These are phyloP conservation scores for Palythoa grandiflora DNA, from an alignment of 92 coral and sea anemone genomes.

Conservation along the genomic window DNA sequence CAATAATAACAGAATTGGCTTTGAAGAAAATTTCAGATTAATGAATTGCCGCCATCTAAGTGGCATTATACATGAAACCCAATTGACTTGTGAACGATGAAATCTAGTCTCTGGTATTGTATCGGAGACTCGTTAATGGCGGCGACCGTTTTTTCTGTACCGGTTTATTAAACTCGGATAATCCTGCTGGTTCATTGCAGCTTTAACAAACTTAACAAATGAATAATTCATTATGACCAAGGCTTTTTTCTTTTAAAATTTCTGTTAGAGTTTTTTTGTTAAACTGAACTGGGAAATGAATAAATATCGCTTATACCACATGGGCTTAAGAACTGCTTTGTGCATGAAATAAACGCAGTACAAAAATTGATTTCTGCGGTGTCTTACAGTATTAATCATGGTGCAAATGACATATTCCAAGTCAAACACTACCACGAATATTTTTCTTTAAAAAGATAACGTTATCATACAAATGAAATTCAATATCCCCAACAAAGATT, in stretches of 20 bases:
- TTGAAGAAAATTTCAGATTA: too few species aligned
- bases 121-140: too few species aligned
- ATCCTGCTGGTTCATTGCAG: background rate
- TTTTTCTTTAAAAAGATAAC: background rate
- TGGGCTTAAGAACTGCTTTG: background rate
- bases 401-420: background rate
- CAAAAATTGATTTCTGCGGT: background rate
- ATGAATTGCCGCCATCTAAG: too few species aligned
- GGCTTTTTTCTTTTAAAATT: background rate
- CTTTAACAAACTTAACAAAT: background rate
- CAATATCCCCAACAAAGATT: background rate
- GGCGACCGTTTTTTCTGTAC: too few species aligned
- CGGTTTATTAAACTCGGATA: too few species aligned
- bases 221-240: slow-evolving; percentile 23
- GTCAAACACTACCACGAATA: background rate
- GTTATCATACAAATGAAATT: slow-evolving; percentile 34
- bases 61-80: too few species aligned
- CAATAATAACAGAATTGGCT: too few species aligned
- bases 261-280: background rate
- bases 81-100: too few species aligned
- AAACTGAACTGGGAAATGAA: background rate
- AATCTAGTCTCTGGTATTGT: too few species aligned
- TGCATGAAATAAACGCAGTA: background rate
- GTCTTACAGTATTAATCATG: background rate
- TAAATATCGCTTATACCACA: background rate